phyloP scores from a whole-genome alignment of 2,797 vertebrate genomes.

The Hozukius guyotensis region DNA sequence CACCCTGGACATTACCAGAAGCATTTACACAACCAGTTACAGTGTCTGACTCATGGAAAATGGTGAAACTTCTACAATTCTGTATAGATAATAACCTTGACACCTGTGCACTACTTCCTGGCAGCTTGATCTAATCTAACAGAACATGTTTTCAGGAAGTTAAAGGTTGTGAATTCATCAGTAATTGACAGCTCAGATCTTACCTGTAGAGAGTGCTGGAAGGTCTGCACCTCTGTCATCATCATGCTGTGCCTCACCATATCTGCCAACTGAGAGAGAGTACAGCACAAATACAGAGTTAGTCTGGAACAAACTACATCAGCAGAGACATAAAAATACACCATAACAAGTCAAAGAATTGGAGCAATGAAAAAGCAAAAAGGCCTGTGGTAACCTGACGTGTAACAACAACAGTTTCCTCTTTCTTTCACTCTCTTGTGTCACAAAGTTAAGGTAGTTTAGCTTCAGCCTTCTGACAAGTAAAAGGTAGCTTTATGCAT shows the following conservation, averaged over 20 bases:
- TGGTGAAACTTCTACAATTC: slow-evolving; percentile 39
- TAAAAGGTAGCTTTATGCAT: neutral
- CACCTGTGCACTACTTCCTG: neutral
- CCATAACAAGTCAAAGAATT: neutral
- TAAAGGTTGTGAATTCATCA: neutral
- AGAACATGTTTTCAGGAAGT: slow-evolving; percentile 19
- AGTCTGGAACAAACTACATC: neutral
- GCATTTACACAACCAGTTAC: slow-evolving; percentile 29
- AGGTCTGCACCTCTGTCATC: slow-evolving; percentile 74
- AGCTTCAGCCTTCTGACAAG: neutral
- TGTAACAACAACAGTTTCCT: neutral
- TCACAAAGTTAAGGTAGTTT: neutral
- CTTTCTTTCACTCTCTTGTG: neutral
- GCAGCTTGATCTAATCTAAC: neutral
- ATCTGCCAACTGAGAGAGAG: slow-evolving; percentile 74
- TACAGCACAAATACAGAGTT: slow-evolving; percentile 14
- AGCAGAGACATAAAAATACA: neutral
- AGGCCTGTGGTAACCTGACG: neutral
- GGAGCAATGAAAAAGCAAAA: neutral
- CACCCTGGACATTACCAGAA: slow-evolving; percentile 57
- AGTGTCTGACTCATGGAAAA: slow-evolving; percentile 41
- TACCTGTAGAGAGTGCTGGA: slow-evolving; percentile 78
- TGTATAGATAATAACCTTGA: neutral
- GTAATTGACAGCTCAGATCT: neutral
- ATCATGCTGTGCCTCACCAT: slow-evolving; percentile 79